phyloP scores from a whole-genome alignment of 2,113 vertebrate species.

The Prionailurus viverrinus region DNA sequence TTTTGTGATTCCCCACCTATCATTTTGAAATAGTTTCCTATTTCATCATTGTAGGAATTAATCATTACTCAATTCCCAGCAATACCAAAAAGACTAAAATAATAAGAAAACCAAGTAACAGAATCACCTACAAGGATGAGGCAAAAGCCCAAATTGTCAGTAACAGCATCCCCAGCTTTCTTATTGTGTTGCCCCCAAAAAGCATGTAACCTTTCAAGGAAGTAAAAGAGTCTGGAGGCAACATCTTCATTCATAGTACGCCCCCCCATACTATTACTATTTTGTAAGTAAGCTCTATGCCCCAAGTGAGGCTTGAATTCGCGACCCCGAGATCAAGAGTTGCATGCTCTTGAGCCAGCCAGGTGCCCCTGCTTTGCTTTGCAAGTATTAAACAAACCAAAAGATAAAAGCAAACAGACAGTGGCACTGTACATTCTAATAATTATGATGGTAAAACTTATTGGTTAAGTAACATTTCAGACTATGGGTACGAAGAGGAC shows the following conservation, averaged over 20 bases:
- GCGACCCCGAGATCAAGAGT: not conserved
- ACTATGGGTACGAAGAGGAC: not conserved
- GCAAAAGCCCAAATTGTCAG: not conserved
- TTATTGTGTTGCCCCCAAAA: not conserved
- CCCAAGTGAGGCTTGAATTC: not conserved
- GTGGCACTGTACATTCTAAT: not conserved
- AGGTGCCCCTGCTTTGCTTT: not conserved
- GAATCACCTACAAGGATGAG: not conserved
- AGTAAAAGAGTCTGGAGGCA: not conserved
- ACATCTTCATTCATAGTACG: not conserved
- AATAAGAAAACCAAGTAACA: not conserved
- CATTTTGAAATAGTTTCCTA: not conserved
- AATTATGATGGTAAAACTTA: not conserved
- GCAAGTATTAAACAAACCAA: not conserved
- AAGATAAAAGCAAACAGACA: not conserved
- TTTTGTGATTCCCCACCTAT: not conserved
- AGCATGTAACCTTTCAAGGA: not conserved
- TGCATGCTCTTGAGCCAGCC: not conserved
- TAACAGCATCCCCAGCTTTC: not conserved
- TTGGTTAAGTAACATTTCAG: not conserved
- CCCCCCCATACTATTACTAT: not conserved
- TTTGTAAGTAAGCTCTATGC: not conserved
- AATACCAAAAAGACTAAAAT: not conserved
- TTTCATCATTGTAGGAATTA: constrained; percentile 36
- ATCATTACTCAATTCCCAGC: not conserved